Conservation (phyloP, 2,113 vertebrate species). For the Pterocles burchelli region DNA sequence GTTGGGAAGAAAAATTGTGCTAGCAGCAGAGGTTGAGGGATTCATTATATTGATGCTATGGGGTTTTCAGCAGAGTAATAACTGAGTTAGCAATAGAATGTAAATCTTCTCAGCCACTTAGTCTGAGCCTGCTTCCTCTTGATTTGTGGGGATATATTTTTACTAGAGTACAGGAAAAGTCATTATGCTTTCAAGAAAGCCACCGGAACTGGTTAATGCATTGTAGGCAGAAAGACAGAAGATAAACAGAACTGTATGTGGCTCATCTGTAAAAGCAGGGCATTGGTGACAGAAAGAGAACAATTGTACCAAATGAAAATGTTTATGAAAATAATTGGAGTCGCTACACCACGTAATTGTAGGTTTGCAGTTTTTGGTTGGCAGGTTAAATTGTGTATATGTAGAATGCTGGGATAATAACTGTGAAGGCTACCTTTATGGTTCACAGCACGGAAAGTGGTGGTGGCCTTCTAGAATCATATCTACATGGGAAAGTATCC, state of each 20-base stretch:
- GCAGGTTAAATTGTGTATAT: not conserved
- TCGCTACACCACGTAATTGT: not conserved
- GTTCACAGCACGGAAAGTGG: not conserved
- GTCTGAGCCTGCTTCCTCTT: constrained; percentile 77
- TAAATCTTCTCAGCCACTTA: constrained; percentile 84
- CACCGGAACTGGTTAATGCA: constrained; percentile 72
- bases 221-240: constrained; percentile 59
- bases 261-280: not conserved
- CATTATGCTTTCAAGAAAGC: constrained; percentile 76
- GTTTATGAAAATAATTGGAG: constrained; percentile 4
- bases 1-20: constrained; percentile 82
- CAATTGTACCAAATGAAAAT: not conserved
- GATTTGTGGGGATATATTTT: constrained; percentile 85
- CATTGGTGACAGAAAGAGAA: not conserved
- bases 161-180: constrained; percentile 80
- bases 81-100: constrained; percentile 83
- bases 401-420: not conserved
- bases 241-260: constrained; percentile 37
- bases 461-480: not conserved
- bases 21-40: constrained; percentile 80
- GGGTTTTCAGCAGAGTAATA: constrained; percentile 84
- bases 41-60: constrained; percentile 86
- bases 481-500: not conserved
- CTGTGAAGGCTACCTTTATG: not conserved
- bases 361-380: not conserved